A percentile compares a stretch with the other conserved stretches of the same genome.
Conservation (phyloP, 2,797 vertebrate genomes). For the Alosa sapidissima region DNA sequence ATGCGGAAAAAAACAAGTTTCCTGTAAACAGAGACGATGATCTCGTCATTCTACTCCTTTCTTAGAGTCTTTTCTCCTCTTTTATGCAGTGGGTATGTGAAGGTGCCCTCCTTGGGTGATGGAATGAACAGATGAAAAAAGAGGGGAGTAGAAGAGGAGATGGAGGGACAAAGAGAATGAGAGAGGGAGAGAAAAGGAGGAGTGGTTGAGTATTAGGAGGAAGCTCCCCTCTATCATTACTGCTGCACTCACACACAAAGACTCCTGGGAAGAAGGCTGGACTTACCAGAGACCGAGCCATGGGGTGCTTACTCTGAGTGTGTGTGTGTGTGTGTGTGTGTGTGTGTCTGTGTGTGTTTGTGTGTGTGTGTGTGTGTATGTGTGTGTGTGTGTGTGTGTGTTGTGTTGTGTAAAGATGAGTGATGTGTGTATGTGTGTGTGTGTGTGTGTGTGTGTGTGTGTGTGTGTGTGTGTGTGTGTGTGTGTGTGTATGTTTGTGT, state of each 20-base stretch:
- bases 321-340: not conserved
- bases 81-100: too few species aligned
- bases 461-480: slow-evolving; percentile 28
- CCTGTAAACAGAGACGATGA: too few species aligned
- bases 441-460: slow-evolving; percentile 32
- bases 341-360: slow-evolving; percentile 20
- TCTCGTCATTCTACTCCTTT: too few species aligned
- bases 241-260: not conserved
- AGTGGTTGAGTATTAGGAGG: slow-evolving; percentile 37
- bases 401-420: slow-evolving; percentile 30
- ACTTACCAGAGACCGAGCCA: slow-evolving; percentile 50
- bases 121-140: not conserved
- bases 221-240: slow-evolving; percentile 11
- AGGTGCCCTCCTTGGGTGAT: not conserved
- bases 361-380: slow-evolving; percentile 35
- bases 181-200: slow-evolving; percentile 33
- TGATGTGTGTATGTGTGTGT: slow-evolving; percentile 35
- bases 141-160: slow-evolving; percentile 9
- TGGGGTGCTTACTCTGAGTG: slow-evolving; percentile 61
- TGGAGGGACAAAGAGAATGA: not conserved
- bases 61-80: too few species aligned
- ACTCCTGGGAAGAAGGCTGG: not conserved
- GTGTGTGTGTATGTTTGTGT: not conserved
- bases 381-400: slow-evolving; percentile 21
- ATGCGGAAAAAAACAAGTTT: too few species aligned